Evolutionary conservation across 2,888 invertebrate genomes (phyloP), one percentile per base, ranked within the genome.

Genomic region (Scaptomyza reducta): DNA sequence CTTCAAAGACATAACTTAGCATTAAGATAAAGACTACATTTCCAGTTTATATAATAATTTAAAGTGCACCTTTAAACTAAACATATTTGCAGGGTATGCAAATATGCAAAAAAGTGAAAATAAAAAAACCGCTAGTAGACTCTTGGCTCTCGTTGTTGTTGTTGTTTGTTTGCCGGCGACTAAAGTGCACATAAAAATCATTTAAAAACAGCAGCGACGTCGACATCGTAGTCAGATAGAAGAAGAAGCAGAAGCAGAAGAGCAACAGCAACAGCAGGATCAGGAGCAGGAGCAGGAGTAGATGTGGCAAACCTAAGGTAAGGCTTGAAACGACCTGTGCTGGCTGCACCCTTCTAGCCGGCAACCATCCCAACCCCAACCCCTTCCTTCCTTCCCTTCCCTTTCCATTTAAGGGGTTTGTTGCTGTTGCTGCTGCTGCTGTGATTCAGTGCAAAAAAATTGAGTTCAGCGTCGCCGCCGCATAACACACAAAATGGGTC

Each of bases 121-220:
- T 33, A 35, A 18, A 41, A 60, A 40, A 44, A 62, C 42, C 29
- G 14, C 14, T 29, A 46, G 29, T 11, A 6, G 46, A 29, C 33
- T n/a, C 35, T 49, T 49, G 40, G 51, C 18, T 47, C 25, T 44
- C 22, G 54, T 58, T 38, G 57, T 18, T 54, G 53, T 3, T 55
- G 63, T 31, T 65, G 35, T 7, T 7, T 44, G 59, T 38, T 60
- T 60, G 64, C 46, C 65, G 65, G 29, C 60, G 38, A 51, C 66
- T 85, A 66, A 83, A 83, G 79, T 85, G 83, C 88, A 85, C 83
- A 83, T 83, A 79, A 82, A 87, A 83, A 87, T 87, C 86, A 83
- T 87, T 83, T 85, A 87, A 83, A 82, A 87, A 73, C 86, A 72
- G 65, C 80, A 82, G 63, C 74, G 50, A 55, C 47, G 57, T 29